Evolutionary conservation across 1,140 invertebrate genomes (phyloP).

Genomic region (Armadillidium nasatum): DNA sequence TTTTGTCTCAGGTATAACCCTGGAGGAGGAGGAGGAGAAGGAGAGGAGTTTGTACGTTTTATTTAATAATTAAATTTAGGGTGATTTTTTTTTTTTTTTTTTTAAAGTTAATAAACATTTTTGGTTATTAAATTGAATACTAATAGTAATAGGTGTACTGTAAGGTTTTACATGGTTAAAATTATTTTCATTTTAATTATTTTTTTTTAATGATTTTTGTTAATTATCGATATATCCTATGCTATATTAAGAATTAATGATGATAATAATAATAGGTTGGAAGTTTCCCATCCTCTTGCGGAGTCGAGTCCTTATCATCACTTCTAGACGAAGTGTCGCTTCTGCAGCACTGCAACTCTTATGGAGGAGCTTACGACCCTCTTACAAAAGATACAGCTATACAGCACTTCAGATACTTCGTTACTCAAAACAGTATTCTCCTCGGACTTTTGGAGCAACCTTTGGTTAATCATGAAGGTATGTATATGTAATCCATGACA

Average conservation of each 20-base stretch:
- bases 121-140: too few relatives aligned
- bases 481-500: too few relatives aligned
- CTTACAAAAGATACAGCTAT: slow-evolving; percentile 57
- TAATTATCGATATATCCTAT: too few relatives aligned
- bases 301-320: slow-evolving; percentile 76
- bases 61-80: too few relatives aligned
- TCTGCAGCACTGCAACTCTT: slow-evolving; percentile 67
- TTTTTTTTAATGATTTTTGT: too few relatives aligned
- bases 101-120: too few relatives aligned
- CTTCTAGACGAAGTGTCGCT: slow-evolving; percentile 81
- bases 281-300: slow-evolving; percentile 76
- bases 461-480: slow-evolving; percentile 61
- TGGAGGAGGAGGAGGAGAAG: too few relatives aligned
- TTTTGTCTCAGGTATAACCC: slow-evolving; percentile 81
- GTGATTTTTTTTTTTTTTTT: too few relatives aligned
- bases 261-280: slow-evolving; percentile 57
- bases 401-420: slow-evolving; percentile 79
- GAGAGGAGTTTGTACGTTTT: too few relatives aligned
- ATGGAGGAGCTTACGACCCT: slow-evolving; percentile 51
- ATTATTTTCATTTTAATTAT: too few relatives aligned
- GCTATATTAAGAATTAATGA: not conserved
- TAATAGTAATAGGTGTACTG: too few relatives aligned
- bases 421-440: slow-evolving; percentile 79
- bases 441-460: slow-evolving; percentile 86
- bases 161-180: too few relatives aligned